Evolutionary conservation across 92 coral and sea anemone genomes (phyloP), one percentile per base, ranked within the genome.

Genomic region (Zoanthus solanderi): DNA sequence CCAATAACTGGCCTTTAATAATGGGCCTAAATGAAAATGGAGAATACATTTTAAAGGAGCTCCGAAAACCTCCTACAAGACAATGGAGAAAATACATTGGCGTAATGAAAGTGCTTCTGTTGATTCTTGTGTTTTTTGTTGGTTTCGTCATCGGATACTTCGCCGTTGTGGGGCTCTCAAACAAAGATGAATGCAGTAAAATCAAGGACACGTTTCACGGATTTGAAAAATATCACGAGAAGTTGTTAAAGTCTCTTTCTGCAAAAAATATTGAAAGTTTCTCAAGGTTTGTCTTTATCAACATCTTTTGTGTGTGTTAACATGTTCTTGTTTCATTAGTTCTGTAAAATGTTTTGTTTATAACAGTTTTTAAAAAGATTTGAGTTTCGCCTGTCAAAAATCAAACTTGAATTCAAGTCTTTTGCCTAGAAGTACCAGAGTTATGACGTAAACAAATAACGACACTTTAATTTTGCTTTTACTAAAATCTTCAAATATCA

Each of bases 111-210:
- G 53, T 93, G 78, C 75, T 93, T 34, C 79, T 57, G 12, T 84
- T 84, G 14, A 58, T 91, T 48, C 88, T 87, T 14, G 72, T 93
- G 28, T 88, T 93, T 78, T 91, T 89, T 63, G 56, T 89, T 77
- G 96, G 96, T 16, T 93, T 91, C 65, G 47, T 91, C 7, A 77
- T 93, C 76, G 96, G 96, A 52, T 93, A 93, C 58, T 93, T 91
- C 16, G 90, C 87, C 1, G 82, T 60, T 91, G 79, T 60, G 73
- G 91, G 72, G 7, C 80, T 45, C 30, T 31, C 78, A 42, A 74
- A 18, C 63, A 52, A 72, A 45, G 67, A 23, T 2, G 72, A 42
- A 11, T 7, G 17, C n/a, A 46, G 18, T 10, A 31, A 18, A 45
- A 72, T 4, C 9, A 77, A 13, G 3, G 86, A 79, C 17, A 29